Base-by-base conservation (phyloP, 2,888 invertebrate genomes). In the Tipula lateralis region DNA sequence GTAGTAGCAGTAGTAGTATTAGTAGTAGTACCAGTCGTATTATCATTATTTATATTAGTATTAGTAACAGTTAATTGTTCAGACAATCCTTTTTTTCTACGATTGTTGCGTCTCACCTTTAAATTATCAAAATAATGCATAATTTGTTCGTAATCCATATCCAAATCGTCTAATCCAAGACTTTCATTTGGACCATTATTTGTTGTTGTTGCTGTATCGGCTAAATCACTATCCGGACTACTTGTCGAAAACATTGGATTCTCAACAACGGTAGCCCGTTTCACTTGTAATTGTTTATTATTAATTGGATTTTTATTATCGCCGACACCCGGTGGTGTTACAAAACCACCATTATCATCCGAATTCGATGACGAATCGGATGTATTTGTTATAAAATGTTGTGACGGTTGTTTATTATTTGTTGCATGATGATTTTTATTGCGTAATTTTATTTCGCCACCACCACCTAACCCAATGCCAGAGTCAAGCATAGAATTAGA, bases 41-140 rank as follows among this genome's bases (percentile, higher is more conserved):
- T 44, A 44, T 44, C 44, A 66, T 66, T 19, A 66, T 66, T 24
- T 9, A 9, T 24, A 66, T 66, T 66, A 9, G 66, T 66, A 66
- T 66, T 66, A 66, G 66, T 66, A 66, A 66, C 66, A 66, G 2
- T 66, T 66, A 66, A 66, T 66, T 82, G 32, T 82, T 82, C 82
- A 30, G 82, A 82, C 32, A 82, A 82, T 82, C 82, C 82, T 82
- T 82, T 82, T 30, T 32, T 82, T 82, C 82, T 82, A 82, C 82
- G 82, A 82, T 82, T 82, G 66, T 30, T 30, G 29, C 82, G 84
- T 84, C 85, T 87, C 92, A 97, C 97, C 93, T 98, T 98, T 89
- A 99, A 93, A 93, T 97, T 98, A 92, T 98, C 97, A 92, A 99
- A 98, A 91, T 98, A 98, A 90, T 97, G 96, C 96, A 98, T 96